These are phyloP conservation scores for Rousettus leschenaultii DNA, from an alignment of 2,113 vertebrate genomes.

Conservation along the genomic window DNA sequence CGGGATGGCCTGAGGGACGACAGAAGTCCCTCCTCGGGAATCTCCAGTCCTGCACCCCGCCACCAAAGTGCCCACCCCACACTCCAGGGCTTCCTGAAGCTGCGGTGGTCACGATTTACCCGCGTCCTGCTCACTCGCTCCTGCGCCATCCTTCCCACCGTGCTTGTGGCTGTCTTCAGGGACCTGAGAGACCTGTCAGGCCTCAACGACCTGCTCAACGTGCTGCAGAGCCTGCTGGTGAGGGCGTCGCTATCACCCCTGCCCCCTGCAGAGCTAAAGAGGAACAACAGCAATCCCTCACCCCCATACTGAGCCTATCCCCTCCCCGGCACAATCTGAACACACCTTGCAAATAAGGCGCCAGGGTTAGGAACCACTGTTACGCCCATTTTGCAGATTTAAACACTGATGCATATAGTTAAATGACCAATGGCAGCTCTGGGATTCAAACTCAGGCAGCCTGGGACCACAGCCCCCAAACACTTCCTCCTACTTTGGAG, in stretches of 20 bases:
- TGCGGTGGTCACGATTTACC: conserved; percentile 84
- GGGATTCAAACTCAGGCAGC: background rate
- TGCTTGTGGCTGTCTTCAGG: conserved; percentile 82
- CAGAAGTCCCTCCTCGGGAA: background rate
- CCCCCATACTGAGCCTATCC: background rate
- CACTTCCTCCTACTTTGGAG: background rate
- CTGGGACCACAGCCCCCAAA: background rate
- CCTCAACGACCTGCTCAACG: conserved; percentile 87
- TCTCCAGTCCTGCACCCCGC: background rate
- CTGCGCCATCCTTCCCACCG: conserved; percentile 84
- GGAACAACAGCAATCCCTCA: background rate
- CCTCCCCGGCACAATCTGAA: background rate
- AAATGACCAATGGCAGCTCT: background rate
- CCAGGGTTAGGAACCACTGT: background rate
- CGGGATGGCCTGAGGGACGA: background rate
- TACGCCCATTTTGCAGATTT: background rate
- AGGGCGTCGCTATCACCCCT: background rate
- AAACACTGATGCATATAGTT: background rate
- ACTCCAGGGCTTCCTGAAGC: conserved; percentile 84
- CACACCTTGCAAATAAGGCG: background rate
- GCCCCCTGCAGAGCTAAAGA: no score
- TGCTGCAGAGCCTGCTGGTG: conserved; percentile 87
- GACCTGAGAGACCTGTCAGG: conserved; percentile 79
- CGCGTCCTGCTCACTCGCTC: conserved; percentile 85
- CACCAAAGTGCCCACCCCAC: accelerated